Conservation (phyloP, 2,888 invertebrate genomes). For the Pollenia angustigena region DNA sequence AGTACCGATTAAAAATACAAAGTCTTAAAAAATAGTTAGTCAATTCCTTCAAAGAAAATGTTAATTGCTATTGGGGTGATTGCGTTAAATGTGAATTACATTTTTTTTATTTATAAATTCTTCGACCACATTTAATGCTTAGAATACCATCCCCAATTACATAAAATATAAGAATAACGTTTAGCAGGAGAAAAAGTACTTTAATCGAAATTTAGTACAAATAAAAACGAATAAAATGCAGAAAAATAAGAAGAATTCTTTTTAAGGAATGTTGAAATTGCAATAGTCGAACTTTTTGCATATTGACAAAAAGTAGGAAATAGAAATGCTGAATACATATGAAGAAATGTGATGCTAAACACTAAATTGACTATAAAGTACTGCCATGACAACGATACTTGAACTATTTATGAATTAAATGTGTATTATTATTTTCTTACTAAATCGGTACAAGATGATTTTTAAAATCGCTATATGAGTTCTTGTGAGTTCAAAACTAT, state of each 20-base stretch:
- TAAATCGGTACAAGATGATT: background rate
- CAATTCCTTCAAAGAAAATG: no score
- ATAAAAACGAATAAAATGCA: slow-evolving; percentile 34
- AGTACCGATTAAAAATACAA: background rate
- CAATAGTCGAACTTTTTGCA: slow-evolving; percentile 61
- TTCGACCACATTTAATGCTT: background rate
- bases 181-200: slow-evolving; percentile 48
- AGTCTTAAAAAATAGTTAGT: no score
- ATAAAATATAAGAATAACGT: slow-evolving; percentile 46
- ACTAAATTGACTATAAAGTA: slow-evolving; percentile 8
- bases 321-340: background rate
- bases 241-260: slow-evolving; percentile 12
- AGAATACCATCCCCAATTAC: slow-evolving; percentile 38
- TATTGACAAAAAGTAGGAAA: slow-evolving; percentile 22
- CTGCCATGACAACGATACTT: slow-evolving; percentile 1
- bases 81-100: no score
- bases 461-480: background rate
- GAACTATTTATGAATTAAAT: slow-evolving; percentile 11
- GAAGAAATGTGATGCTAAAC: slow-evolving; percentile 11
- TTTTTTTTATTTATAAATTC: background rate
- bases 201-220: slow-evolving; percentile 56
- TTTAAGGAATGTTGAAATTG: slow-evolving; percentile 58
- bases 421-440: background rate
- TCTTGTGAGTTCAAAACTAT: no score
- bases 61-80: no score